Evolutionary conservation across 2,888 invertebrate genomes (phyloP).

Genomic region (Apamea monoglypha): DNA sequence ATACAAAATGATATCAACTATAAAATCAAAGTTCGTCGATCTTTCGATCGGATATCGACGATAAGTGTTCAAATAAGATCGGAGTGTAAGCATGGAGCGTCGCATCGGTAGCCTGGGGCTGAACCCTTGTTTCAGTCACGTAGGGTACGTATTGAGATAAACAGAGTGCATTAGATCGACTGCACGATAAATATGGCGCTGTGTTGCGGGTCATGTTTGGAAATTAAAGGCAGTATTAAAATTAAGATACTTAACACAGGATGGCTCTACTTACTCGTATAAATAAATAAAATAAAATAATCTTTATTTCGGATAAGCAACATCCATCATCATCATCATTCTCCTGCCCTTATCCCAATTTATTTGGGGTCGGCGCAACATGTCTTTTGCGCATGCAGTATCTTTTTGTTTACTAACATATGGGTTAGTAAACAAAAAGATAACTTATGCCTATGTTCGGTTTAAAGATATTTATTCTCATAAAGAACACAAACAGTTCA

Average conservation of each 20-base stretch:
- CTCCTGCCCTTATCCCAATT: too few species aligned
- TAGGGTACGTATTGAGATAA: constrained; percentile 65
- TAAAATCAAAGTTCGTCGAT: constrained; percentile 73
- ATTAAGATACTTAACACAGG: background rate
- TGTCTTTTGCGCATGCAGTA: too few species aligned
- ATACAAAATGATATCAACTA: constrained; percentile 61
- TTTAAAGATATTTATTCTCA: too few species aligned
- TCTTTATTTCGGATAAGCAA: too few species aligned
- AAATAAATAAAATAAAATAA: too few species aligned
- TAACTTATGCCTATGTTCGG: too few species aligned
- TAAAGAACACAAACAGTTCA: too few species aligned
- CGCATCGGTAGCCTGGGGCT: constrained; percentile 65
- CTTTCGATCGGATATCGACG: constrained; percentile 68
- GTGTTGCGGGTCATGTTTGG: constrained; percentile 20
- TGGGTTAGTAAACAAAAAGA: too few species aligned
- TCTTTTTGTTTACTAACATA: too few species aligned
- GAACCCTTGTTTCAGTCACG: constrained; percentile 56
- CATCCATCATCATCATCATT: too few species aligned
- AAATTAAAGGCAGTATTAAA: background rate
- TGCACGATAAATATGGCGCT: constrained; percentile 42
- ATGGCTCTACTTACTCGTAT: background rate
- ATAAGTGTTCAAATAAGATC: constrained; percentile 68
- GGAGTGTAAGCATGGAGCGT: constrained; percentile 58
- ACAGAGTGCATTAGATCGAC: constrained; percentile 64
- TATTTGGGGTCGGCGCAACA: too few species aligned